Evolutionary conservation across 2,797 vertebrate genomes (phyloP).

Genomic region (Bradypodion ventrale): DNA sequence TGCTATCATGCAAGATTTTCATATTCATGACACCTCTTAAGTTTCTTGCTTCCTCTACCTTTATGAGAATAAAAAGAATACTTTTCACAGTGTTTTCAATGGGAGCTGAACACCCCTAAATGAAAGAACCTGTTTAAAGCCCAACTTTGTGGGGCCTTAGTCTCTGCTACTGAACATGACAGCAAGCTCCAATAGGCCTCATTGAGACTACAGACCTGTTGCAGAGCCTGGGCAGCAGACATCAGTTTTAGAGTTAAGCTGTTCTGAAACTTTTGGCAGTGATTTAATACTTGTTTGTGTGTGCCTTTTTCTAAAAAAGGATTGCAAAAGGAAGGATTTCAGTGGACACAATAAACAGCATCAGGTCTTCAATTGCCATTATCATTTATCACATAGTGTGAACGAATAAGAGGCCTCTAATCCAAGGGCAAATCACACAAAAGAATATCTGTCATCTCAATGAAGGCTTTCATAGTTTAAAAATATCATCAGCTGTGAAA

Average conservation of each 20-base stretch:
- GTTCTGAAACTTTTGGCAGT: conserved; percentile 43
- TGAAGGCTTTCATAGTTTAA: conserved; percentile 46
- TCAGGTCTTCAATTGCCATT: conserved; percentile 45
- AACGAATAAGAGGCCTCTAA: conserved; percentile 63
- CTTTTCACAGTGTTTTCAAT: background rate
- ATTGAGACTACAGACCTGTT: background rate
- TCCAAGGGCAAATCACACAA: conserved; percentile 52
- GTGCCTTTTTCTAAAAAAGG: conserved; percentile 55
- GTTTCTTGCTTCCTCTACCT: background rate
- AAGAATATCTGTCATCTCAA: conserved; percentile 50
- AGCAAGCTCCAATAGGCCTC: background rate
- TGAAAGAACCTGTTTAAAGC: background rate
- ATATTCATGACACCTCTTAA: background rate
- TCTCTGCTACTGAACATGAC: background rate
- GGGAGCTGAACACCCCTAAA: background rate
- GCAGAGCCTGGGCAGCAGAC: background rate
- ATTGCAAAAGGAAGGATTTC: conserved; percentile 43
- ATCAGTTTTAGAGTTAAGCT: conserved; percentile 37
- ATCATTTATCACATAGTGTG: conserved; percentile 60
- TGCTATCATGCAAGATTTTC: background rate
- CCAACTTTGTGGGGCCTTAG: no score
- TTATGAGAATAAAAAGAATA: background rate
- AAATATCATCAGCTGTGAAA: conserved; percentile 43
- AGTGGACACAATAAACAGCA: conserved; percentile 58
- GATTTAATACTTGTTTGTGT: conserved; percentile 45